phyloP scores from a whole-genome alignment of 2,888 invertebrate species.

The Drosophila mercatorum region DNA sequence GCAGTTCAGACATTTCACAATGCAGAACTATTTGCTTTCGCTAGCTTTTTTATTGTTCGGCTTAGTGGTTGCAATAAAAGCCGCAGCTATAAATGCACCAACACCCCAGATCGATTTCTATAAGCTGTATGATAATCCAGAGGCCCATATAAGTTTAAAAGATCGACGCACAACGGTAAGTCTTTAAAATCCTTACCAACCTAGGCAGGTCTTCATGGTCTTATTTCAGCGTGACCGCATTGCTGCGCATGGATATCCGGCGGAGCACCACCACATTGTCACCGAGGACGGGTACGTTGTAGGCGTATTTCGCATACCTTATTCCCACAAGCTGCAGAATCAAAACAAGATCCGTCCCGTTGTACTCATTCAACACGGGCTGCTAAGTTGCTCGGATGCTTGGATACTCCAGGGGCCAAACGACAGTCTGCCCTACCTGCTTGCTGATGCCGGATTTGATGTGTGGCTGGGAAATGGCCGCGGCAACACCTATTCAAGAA shows the following conservation, averaged over 20 bases:
- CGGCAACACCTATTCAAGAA: conserved; percentile 72
- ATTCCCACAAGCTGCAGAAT: conserved; percentile 67
- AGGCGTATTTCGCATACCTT: conserved; percentile 78
- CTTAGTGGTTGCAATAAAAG: neutral
- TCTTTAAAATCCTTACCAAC: neutral
- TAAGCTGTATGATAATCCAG: conserved; percentile 58
- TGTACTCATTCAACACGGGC: conserved; percentile 86
- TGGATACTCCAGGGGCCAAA: conserved; percentile 77
- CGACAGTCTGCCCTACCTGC: conserved; percentile 67
- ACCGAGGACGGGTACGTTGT: conserved; percentile 79
- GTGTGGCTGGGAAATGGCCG: conserved; percentile 83
- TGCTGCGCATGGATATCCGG: conserved; percentile 86
- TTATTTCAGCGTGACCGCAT: conserved; percentile 68
- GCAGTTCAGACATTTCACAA: conserved; percentile 3
- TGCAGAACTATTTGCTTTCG: conserved; percentile 17
- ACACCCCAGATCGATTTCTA: conserved; percentile 53
- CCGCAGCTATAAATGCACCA: conserved; percentile 33
- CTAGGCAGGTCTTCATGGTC: too few species aligned
- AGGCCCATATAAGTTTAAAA: conserved; percentile 50
- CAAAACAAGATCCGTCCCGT: conserved; percentile 61
- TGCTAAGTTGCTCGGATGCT: conserved; percentile 74
- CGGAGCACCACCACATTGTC: conserved; percentile 87
- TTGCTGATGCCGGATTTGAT: conserved; percentile 81
- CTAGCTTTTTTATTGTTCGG: neutral
- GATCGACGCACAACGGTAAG: conserved; percentile 56